Percentiles rank a stretch among this genome's conserved stretches.
Conservation (phyloP, 2,113 vertebrate genomes). For the Corapipo altera region DNA sequence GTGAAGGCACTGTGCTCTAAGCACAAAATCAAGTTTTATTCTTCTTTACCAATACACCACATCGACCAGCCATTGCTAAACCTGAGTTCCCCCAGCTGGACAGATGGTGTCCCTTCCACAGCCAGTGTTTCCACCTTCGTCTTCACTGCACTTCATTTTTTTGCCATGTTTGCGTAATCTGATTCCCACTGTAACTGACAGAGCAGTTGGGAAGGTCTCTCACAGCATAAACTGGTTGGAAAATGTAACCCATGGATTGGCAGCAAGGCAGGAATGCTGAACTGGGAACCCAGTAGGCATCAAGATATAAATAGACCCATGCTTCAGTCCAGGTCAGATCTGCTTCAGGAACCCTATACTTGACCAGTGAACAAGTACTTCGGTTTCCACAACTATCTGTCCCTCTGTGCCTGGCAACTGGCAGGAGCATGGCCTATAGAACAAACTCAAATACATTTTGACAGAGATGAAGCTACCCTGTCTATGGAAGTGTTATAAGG, state of each 20-base stretch:
- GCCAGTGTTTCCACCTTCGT: neutral
- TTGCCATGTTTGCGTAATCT: neutral
- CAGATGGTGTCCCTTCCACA: neutral
- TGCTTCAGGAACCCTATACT: neutral
- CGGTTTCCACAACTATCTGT: neutral
- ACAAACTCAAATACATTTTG: neutral
- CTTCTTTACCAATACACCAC: neutral
- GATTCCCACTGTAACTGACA: neutral
- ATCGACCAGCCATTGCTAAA: neutral
- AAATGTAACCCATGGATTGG: conserved; percentile 13
- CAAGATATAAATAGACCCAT: conserved; percentile 29
- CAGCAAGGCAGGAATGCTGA: conserved; percentile 36
- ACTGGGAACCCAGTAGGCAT: neutral
- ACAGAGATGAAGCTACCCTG: neutral
- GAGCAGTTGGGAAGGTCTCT: neutral
- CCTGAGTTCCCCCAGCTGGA: neutral
- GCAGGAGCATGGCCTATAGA: neutral
- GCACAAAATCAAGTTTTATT: neutral
- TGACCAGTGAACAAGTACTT: neutral
- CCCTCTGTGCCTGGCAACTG: neutral
- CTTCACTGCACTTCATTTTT: neutral
- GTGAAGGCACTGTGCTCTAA: neutral
- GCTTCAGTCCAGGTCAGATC: neutral
- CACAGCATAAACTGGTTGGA: neutral
- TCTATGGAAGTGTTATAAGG: neutral